Percentiles rank a stretch among this genome's conserved stretches.
phyloP scores from a whole-genome alignment of 2,113 vertebrate genomes.

The Saccopteryx bilineata region DNA sequence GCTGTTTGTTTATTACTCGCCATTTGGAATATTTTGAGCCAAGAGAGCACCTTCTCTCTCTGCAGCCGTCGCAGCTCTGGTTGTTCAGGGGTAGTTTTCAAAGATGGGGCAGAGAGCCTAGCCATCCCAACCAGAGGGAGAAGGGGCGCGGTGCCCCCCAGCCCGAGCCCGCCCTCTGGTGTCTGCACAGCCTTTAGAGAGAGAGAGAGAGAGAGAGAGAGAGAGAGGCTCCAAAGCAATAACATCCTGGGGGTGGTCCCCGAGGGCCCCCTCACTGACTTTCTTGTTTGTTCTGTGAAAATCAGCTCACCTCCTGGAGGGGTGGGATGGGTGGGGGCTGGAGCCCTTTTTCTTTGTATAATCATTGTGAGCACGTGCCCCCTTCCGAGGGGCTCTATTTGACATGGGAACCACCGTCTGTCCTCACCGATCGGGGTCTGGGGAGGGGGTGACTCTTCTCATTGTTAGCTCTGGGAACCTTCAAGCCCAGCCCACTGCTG shows the following conservation, averaged over 20 bases:
- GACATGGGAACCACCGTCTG: slow-evolving; percentile 29
- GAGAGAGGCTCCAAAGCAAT: slow-evolving; percentile 79
- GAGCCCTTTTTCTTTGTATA: slow-evolving; percentile 76
- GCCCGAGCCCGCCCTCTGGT: slow-evolving; percentile 1
- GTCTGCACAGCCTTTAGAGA: slow-evolving; percentile 36
- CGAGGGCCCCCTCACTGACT: slow-evolving; percentile 69
- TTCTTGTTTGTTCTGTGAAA: slow-evolving; percentile 80
- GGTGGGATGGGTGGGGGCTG: slow-evolving; percentile 66
- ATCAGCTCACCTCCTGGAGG: slow-evolving; percentile 75
- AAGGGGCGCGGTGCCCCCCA: neutral
- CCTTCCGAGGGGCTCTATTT: slow-evolving; percentile 39
- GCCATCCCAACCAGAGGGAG: neutral
- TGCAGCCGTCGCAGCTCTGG: slow-evolving; percentile 61
- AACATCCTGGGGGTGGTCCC: slow-evolving; percentile 76
- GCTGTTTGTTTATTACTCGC: slow-evolving; percentile 86
- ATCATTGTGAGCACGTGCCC: slow-evolving; percentile 55
- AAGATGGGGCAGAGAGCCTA: slow-evolving; percentile 2
- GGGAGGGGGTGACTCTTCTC: neutral
- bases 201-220: slow-evolving; percentile 22
- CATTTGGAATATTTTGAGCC: slow-evolving; percentile 87
- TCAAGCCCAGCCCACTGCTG: neutral
- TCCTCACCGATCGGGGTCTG: neutral
- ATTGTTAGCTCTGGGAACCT: slow-evolving; percentile 15
- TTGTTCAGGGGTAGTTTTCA: slow-evolving; percentile 49
- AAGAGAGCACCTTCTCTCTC: slow-evolving; percentile 87